phyloP scores from a whole-genome alignment of 2,888 invertebrate species.

The Nomada fucata region DNA sequence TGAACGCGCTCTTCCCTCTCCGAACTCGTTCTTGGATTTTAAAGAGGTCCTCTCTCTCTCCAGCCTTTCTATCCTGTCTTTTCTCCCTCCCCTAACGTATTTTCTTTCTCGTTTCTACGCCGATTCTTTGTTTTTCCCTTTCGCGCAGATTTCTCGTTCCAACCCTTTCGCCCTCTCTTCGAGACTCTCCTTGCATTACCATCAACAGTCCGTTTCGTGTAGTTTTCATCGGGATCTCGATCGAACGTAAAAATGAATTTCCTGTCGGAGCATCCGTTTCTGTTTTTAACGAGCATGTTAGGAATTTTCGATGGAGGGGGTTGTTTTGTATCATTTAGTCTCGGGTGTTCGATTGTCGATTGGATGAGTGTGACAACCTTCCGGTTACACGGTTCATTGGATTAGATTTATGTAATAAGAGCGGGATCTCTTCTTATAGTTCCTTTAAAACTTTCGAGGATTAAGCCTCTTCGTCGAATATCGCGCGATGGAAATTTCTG shows the following conservation, averaged over 20 bases:
- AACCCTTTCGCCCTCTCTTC: conserved; percentile 1
- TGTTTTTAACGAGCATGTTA: not conserved
- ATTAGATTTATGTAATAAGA: not conserved
- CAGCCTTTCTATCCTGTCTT: not conserved
- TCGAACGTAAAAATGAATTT: not conserved
- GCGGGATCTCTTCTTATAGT: not conserved
- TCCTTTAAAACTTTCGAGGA: not conserved
- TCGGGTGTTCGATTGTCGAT: not conserved
- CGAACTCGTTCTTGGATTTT: conserved; percentile 36
- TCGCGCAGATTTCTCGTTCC: not conserved
- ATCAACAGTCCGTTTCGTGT: not conserved
- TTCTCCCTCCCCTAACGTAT: not conserved
- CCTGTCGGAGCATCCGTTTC: not conserved
- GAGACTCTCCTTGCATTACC: not conserved
- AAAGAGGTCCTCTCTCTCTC: conserved; percentile 20
- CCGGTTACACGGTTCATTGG: not conserved
- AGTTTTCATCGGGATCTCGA: conserved; percentile 8
- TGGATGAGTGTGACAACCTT: not conserved
- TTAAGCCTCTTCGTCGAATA: not conserved
- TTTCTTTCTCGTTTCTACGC: not conserved
- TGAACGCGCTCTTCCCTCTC: conserved; percentile 16
- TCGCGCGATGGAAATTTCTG: not conserved
- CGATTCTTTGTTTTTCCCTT: not conserved
- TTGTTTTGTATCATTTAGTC: not conserved
- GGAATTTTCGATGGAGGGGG: not conserved